These are phyloP conservation scores for Cremastinae sp. DNA, from an alignment of 2,888 invertebrate species.

Conservation along the genomic window DNA sequence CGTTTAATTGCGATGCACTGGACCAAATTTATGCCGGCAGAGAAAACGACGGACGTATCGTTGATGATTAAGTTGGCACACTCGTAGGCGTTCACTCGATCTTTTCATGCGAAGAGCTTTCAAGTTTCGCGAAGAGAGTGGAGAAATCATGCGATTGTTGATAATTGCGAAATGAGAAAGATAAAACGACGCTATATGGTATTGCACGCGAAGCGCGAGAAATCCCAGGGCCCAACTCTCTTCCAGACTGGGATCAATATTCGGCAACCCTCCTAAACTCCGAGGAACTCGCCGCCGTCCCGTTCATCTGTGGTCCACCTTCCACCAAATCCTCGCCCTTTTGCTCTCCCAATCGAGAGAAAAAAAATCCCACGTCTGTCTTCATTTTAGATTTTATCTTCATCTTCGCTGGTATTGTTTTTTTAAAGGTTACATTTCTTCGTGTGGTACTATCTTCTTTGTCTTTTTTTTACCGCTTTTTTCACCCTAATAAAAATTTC, in stretches of 20 bases:
- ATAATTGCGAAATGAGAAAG: constrained; percentile 1
- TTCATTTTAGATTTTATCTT: constrained; percentile 4
- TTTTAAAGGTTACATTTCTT: constrained; percentile 3
- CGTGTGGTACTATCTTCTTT: not conserved
- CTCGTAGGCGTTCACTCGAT: no score
- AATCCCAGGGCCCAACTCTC: constrained; percentile 64
- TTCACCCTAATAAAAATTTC: not conserved
- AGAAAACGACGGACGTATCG: no score
- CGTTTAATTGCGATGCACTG: not conserved
- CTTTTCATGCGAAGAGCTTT: no score
- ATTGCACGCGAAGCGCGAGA: constrained; percentile 30
- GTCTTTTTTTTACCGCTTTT: constrained; percentile 20
- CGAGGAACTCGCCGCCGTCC: constrained; percentile 63
- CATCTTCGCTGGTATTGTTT: constrained; percentile 27
- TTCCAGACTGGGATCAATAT: constrained; percentile 73
- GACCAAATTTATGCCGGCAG: no score
- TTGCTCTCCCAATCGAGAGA: not conserved
- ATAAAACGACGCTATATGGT: constrained; percentile 52
- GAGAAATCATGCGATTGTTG: not conserved
- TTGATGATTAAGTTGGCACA: no score
- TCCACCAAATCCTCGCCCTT: constrained; percentile 19
- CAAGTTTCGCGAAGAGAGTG: no score
- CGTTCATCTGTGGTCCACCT: constrained; percentile 14
- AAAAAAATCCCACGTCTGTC: no score
- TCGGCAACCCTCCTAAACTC: constrained; percentile 74